phyloP scores from a whole-genome alignment of 1,140 invertebrate species.

The Polyergus mexicanus region DNA sequence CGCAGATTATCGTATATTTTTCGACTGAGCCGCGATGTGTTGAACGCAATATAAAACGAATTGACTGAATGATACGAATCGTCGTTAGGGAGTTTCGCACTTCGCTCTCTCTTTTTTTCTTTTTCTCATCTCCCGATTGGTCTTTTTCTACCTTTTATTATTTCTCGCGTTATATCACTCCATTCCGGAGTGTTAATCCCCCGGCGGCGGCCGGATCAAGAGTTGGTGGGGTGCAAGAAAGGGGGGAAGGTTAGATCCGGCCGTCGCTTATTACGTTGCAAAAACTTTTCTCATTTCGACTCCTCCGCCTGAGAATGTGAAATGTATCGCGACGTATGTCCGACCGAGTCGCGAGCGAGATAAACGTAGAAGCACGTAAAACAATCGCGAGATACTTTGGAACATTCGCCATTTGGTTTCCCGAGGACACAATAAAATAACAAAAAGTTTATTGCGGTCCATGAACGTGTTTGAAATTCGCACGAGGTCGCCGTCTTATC shows the following conservation, averaged over 20 bases:
- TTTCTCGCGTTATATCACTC: constrained; percentile 51
- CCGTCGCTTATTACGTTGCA: constrained; percentile 78
- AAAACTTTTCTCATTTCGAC: constrained; percentile 83
- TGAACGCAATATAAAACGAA: constrained; percentile 30
- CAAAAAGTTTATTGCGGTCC: neutral
- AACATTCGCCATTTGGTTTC: constrained; percentile 13
- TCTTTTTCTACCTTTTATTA: constrained; percentile 58
- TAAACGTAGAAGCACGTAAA: constrained; percentile 15
- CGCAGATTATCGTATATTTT: neutral
- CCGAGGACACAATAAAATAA: constrained; percentile 15
- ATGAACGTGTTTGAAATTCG: constrained; percentile 1
- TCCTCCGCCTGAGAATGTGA: constrained; percentile 63
- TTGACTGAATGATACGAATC: constrained; percentile 34
- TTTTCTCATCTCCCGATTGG: neutral
- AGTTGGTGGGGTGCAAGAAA: constrained; percentile 29
- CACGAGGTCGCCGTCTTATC: neutral
- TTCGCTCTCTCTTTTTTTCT: neutral
- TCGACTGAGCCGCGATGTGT: neutral
- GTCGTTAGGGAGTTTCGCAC: constrained; percentile 49
- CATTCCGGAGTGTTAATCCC: constrained; percentile 72
- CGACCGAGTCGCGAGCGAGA: neutral
- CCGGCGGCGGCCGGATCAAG: constrained; percentile 41
- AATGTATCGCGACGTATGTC: constrained; percentile 70
- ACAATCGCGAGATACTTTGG: constrained; percentile 22
- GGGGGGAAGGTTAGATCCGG: constrained; percentile 38